Base-by-base conservation (phyloP, 2,888 invertebrate species). In the Chrysolina americana region DNA sequence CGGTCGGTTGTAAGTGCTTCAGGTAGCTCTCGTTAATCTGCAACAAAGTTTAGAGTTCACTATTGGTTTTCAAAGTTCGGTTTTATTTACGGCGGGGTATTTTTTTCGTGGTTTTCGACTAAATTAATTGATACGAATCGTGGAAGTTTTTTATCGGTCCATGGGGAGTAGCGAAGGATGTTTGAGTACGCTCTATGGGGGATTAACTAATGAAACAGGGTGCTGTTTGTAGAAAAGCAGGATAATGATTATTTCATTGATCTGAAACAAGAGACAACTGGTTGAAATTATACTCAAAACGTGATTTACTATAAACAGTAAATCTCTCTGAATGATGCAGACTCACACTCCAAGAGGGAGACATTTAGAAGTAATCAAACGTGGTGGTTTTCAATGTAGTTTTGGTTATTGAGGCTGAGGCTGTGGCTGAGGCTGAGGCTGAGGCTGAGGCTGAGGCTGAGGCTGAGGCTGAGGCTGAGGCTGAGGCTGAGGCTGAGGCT, bases 1-100 rank as follows among this genome's bases (percentile, higher is more conserved):
- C 81, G 15, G 79, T 74, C n/a, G 80, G 50, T 19, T 62, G 53
- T 63, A 74, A 78, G 50, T 83, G 81, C 64, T 79, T 76, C 71
- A 73, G 75, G 65, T 76, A 83, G 69, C 83, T 84, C 68, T 81
- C 83, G 76, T 85, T 85, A 66, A 84, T 81, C 85, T 85, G 82
- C 62, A 85, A 85, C 70, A 64, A 44, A 68, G 64, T 41, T 65
- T 10, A 65, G 50, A 74, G 66, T 70, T 70, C 11, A 41, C 21
- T 64, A 74, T 74, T 66, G 65, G 59, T 70, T 73, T 41, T 69
- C 28, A 41, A 69, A 70, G 65, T 69, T 69, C 70, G 47, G 48
- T 59, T 50, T 65, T 66, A 70, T 70, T 70, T 48, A 74, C 11
- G 10, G 53, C 21, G 21, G 21, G 5, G 28, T 28, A 0, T 23